These are phyloP conservation scores for Alcedo atthis DNA, from an alignment of 2,797 vertebrate genomes.

Conservation along the genomic window DNA sequence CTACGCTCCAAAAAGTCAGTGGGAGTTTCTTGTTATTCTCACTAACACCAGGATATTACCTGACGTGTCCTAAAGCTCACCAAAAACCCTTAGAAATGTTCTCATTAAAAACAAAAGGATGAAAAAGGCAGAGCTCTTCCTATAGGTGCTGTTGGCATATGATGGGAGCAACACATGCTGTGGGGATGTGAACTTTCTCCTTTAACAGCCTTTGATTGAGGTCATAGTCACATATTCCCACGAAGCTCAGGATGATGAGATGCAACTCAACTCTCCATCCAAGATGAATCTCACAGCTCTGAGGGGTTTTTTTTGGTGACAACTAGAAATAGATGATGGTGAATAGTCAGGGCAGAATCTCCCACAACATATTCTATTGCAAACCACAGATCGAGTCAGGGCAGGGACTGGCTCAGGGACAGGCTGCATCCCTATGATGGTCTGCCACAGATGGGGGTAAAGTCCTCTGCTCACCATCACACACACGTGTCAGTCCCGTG, in stretches of 20 bases:
- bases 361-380: rapidly evolving
- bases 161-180: not conserved
- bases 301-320: not conserved
- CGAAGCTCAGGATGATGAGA: not conserved
- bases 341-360: not conserved
- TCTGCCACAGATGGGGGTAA: not conserved
- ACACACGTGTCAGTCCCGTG: rapidly evolving
- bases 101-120: not conserved
- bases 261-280: not conserved
- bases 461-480: not conserved
- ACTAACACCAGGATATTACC: not conserved
- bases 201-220: not conserved
- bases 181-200: not conserved
- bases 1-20: not conserved
- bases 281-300: not conserved
- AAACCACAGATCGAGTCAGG: rapidly evolving
- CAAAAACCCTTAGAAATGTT: not conserved
- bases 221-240: not conserved
- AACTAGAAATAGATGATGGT: not conserved
- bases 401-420: not conserved
- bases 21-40: not conserved
- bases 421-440: not conserved
- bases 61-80: not conserved
- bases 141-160: not conserved
- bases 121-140: not conserved